phyloP scores from a whole-genome alignment of 2,113 vertebrate genomes.

The Phalacrocorax pelagicus region DNA sequence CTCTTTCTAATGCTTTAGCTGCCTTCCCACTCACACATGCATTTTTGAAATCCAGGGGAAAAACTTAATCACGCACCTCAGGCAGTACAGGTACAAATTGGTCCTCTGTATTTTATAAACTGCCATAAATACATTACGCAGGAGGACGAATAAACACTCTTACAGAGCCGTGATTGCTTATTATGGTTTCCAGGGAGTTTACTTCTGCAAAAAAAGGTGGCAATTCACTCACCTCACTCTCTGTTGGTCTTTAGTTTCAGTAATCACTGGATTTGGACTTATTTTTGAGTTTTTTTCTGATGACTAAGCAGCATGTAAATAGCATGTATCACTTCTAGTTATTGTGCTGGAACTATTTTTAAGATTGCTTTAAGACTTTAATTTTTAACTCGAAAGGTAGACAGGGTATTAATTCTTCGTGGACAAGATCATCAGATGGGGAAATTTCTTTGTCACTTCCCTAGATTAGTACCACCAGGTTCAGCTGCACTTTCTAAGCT shows the following conservation, averaged over 20 bases:
- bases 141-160: slow-evolving; percentile 4
- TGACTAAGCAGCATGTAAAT: neutral
- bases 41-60: neutral
- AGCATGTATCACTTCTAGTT: neutral
- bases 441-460: neutral
- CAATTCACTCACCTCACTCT: neutral
- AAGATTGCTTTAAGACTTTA: neutral
- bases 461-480: neutral
- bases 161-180: neutral
- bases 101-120: neutral
- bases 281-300: neutral
- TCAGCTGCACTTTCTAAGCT: neutral
- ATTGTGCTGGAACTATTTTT: neutral
- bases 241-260: neutral
- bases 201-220: neutral
- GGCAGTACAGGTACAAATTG: neutral
- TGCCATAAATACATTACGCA: neutral
- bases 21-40: neutral
- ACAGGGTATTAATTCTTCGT: neutral
- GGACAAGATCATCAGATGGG: neutral
- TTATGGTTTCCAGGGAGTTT: neutral
- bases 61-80: neutral
- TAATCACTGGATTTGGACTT: slow-evolving; percentile 13
- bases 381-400: neutral
- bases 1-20: neutral